Base-by-base conservation (phyloP, 2,888 invertebrate species). In the Drosophila eohydei region DNA sequence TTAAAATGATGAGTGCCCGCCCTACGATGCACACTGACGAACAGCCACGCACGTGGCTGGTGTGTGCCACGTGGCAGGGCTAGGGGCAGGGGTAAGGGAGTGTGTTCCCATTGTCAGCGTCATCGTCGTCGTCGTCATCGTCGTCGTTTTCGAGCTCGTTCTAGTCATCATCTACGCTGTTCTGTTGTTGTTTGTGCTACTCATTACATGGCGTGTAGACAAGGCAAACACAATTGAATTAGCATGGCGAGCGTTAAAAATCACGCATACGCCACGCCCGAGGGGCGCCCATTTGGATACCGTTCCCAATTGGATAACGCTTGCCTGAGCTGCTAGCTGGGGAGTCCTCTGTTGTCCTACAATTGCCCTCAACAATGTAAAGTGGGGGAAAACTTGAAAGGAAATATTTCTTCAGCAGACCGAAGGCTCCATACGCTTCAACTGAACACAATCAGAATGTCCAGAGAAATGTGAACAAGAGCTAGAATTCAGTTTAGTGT, bases 151-250 rank as follows among this genome's bases (percentile, higher is more conserved):
- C 60, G 64, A 66, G 67, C 68, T 81, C 68, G 74, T 74, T 60
- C 57, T 63, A 69, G 73, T 74, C 84, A 80, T 85, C 70, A 56
- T 61, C 60, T 50, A 69, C 66, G 62, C 58, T 48, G 36, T 60
- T 41, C 36, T 69, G 67, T 67, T 76, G 78, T 77, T 88, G 84
- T 85, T 88, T 85, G 89, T 55, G 81, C 79, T 85, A 73, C 84
- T 88, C 84, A 85, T 85, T 85, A 88, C 84, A 85, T 85, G 89
- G 84, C 81, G 87, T 83, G 84, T 87, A 85, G 84, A 85, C 84
- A 86, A 73, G 76, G 81, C 88, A 87, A 89, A 85, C 89, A 85
- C 88, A 86, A 86, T 86, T 89, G 86, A 86, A 86, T 86, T 89
- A 86, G 85, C 86, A 86, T 83, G 81, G 89, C 71, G 79, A 74